A percentile compares a stretch with the other conserved stretches of the same genome.
Evolutionary conservation across 92 coral and sea anemone genomes (phyloP).

Genomic region (Bergia sp.): DNA sequence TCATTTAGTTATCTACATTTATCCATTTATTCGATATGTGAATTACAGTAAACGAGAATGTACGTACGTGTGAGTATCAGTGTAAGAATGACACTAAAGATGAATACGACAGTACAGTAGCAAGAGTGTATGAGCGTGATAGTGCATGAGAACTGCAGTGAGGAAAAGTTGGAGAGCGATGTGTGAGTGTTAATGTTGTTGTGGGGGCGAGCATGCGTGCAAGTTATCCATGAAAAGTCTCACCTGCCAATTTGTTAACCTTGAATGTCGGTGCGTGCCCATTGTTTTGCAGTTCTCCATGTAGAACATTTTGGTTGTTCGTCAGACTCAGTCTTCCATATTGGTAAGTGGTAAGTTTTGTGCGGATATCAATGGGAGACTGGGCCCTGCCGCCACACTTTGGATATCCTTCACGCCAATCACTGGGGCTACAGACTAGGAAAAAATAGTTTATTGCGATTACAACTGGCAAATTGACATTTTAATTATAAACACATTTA

Average conservation of each 20-base stretch:
- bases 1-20: no score
- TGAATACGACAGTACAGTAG: no score
- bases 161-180: background rate
- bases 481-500: no score
- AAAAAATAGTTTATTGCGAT: background rate
- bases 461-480: background rate
- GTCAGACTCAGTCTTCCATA: background rate
- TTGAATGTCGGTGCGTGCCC: conserved; percentile 18
- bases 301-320: background rate
- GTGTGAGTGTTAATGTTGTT: no score
- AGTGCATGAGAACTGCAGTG: background rate
- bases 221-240: background rate
- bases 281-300: background rate
- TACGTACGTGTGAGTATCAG: no score
- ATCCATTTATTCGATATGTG: no score
- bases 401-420: conserved; percentile 10
- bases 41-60: no score
- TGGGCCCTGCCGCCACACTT: conserved; percentile 11
- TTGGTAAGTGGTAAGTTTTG: background rate
- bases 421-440: background rate
- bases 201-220: background rate
- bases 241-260: background rate
- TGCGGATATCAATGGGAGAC: conserved; percentile 5
- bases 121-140: no score
- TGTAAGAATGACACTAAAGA: no score